Conservation (phyloP, 2,113 vertebrate genomes). For the Dipodomys spectabilis region DNA sequence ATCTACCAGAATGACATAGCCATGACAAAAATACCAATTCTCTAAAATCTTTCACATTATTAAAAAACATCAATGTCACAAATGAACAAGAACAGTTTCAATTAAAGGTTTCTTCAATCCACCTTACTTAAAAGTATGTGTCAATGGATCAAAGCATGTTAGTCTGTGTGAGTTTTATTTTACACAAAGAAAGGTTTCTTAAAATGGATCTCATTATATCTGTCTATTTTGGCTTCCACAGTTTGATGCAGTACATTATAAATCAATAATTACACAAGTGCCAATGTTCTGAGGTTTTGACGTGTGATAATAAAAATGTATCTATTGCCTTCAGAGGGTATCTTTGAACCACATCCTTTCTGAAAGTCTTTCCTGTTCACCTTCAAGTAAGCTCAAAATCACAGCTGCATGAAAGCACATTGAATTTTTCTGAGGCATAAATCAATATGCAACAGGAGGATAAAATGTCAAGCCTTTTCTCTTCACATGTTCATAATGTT, state of each 20-base stretch:
- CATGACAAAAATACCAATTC: not conserved
- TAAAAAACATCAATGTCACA: not conserved
- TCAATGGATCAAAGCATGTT: not conserved
- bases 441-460: conserved; percentile 69
- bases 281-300: not conserved
- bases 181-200: not conserved
- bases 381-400: conserved; percentile 70
- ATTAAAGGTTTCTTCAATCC: not conserved
- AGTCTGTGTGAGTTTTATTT: not conserved
- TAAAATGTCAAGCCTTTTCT: conserved; percentile 67
- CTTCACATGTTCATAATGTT: not conserved
- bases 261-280: conserved; percentile 4
- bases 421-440: conserved; percentile 74
- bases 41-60: not conserved
- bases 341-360: not conserved
- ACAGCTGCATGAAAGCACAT: conserved; percentile 32
- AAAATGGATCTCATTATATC: not conserved
- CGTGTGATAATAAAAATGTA: conserved; percentile 40
- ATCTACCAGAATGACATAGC: not conserved
- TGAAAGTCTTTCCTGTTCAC: conserved; percentile 17
- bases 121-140: not conserved
- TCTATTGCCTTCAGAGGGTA: not conserved
- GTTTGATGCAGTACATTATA: conserved; percentile 7
- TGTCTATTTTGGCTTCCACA: not conserved
- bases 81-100: not conserved